Conservation (phyloP, 2,888 invertebrate species). For the Trypoxylon attenuatum region DNA sequence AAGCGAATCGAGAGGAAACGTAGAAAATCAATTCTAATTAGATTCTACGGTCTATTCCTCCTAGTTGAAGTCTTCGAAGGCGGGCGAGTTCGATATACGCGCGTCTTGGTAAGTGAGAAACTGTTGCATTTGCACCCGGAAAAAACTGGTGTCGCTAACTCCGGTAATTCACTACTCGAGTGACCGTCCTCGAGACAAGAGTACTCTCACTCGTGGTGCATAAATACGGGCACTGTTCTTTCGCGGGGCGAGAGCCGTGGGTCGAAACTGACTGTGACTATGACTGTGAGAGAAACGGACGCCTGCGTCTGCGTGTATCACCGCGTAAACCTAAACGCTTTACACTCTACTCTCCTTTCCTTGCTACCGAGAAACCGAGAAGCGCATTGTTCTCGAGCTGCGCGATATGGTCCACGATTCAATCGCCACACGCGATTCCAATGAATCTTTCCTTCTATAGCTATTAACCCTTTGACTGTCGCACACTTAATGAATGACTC, state of each 20-base stretch:
- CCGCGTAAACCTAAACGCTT: slow-evolving; percentile 22
- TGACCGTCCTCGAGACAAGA: slow-evolving; percentile 47
- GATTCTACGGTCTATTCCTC: too few relatives aligned
- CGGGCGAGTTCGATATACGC: too few relatives aligned
- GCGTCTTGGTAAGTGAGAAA: slow-evolving; percentile 5
- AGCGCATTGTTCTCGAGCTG: slow-evolving; percentile 26
- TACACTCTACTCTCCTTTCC: too few relatives aligned
- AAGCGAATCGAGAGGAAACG: too few relatives aligned
- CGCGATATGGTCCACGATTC: slow-evolving; percentile 8
- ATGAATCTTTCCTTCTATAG: slow-evolving; percentile 8
- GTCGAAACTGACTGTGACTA: background rate
- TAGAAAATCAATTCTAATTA: too few relatives aligned
- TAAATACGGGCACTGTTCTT: slow-evolving; percentile 46
- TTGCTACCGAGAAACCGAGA: slow-evolving; percentile 21
- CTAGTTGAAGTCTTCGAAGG: too few relatives aligned
- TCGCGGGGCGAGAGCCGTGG: slow-evolving; percentile 3
- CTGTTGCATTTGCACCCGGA: slow-evolving; percentile 3
- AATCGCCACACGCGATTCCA: slow-evolving; percentile 21
- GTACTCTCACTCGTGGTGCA: slow-evolving; percentile 39
- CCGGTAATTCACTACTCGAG: slow-evolving; percentile 42
- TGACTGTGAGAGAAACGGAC: slow-evolving; percentile 5
- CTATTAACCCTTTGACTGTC: too few relatives aligned
- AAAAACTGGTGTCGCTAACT: slow-evolving; percentile 28
- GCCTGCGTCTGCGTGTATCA: slow-evolving; percentile 19
- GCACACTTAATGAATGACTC: too few relatives aligned